Evolutionary conservation across 2,797 vertebrate species (phyloP).

Genomic region (Hydrolagus colliei): DNA sequence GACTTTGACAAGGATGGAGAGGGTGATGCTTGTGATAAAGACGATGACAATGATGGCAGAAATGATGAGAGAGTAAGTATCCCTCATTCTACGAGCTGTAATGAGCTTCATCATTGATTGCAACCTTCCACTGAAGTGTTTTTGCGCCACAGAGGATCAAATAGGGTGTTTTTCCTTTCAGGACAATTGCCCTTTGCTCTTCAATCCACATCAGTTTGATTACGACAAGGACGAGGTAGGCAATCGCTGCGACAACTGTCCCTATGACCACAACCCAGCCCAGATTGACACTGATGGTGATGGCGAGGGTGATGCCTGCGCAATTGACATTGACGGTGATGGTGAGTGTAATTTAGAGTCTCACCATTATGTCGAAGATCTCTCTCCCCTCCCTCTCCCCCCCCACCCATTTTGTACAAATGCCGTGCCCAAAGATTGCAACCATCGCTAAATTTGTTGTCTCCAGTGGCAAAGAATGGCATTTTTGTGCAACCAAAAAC

Average conservation of each 20-base stretch:
- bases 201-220: conserved; percentile 90
- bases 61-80: conserved; percentile 78
- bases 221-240: conserved; percentile 96
- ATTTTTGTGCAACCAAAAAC: too few species aligned
- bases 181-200: conserved; percentile 95
- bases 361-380: too few species aligned
- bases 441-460: too few species aligned
- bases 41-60: conserved; percentile 91
- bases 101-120: neutral
- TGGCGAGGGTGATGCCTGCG: conserved; percentile 87
- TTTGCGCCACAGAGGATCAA: neutral
- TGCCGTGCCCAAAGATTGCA: too few species aligned
- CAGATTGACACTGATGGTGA: conserved; percentile 93
- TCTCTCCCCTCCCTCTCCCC: too few species aligned
- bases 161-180: conserved; percentile 39
- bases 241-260: conserved; percentile 94
- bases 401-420: too few species aligned
- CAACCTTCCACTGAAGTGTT: neutral
- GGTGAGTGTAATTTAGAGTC: conserved; percentile 56
- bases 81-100: too few species aligned
- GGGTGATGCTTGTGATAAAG: conserved; percentile 92
- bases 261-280: conserved; percentile 87
- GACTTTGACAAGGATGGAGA: conserved; percentile 93
- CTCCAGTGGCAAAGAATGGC: too few species aligned
- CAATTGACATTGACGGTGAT: conserved; percentile 96